Percentiles rank a stretch among this genome's conserved stretches.
phyloP scores from a whole-genome alignment of 2,113 vertebrate species.

The Lynx canadensis region DNA sequence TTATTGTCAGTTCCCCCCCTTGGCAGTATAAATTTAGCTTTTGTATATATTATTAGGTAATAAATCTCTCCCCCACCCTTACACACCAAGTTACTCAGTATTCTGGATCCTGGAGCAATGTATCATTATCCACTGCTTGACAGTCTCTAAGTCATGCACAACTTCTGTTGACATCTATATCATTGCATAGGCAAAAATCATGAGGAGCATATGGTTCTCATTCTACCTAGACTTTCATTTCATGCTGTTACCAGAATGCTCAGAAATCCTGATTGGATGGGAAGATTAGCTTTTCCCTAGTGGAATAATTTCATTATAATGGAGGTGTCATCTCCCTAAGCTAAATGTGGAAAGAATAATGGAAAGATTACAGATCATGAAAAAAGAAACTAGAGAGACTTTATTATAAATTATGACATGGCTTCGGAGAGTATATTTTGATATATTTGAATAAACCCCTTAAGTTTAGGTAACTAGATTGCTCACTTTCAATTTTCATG shows the following conservation, averaged over 20 bases:
- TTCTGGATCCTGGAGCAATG: background rate
- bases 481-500: constrained; percentile 37
- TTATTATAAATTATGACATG: constrained; percentile 53
- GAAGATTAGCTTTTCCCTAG: constrained; percentile 37
- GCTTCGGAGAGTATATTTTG: constrained; percentile 36
- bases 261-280: constrained; percentile 42
- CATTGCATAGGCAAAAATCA: background rate
- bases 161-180: background rate
- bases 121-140: background rate
- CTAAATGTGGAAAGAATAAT: constrained; percentile 59
- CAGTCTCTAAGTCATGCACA: background rate
- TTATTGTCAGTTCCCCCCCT: background rate
- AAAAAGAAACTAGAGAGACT: background rate
- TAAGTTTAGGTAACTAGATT: constrained; percentile 8
- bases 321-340: constrained; percentile 50
- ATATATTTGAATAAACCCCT: constrained; percentile 25
- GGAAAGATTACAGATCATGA: constrained; percentile 13
- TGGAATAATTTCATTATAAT: constrained; percentile 60
- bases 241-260: background rate
- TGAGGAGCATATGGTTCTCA: background rate
- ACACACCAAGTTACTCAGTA: background rate
- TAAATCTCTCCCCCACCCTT: background rate
- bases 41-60: background rate
- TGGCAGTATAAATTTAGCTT: background rate
- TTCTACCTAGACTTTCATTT: constrained; percentile 36